Conservation (phyloP, 2,888 invertebrate genomes). For the Parthenolecanium corni region DNA sequence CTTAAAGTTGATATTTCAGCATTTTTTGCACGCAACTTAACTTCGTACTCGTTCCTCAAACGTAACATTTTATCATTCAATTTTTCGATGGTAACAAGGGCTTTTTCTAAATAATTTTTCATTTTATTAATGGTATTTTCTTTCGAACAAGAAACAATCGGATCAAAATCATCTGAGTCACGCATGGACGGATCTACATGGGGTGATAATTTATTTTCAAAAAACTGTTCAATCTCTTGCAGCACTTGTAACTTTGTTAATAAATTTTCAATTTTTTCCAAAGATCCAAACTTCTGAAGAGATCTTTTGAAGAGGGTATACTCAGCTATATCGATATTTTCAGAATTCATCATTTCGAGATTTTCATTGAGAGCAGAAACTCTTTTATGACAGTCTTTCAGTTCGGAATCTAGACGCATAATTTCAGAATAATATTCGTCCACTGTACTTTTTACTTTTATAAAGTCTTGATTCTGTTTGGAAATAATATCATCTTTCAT, state of each 20-base stretch:
- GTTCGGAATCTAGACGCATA: background rate
- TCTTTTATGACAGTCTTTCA: constrained; percentile 1
- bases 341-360: constrained; percentile 3
- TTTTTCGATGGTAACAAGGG: constrained; percentile 3
- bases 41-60: constrained; percentile 4
- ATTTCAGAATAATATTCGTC: constrained; percentile 5
- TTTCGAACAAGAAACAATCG: background rate
- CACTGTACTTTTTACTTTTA: background rate
- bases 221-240: constrained; percentile 11
- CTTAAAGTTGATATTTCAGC: constrained; percentile 11
- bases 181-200: background rate
- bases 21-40: background rate
- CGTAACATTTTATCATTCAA: constrained; percentile 12
- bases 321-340: constrained; percentile 13
- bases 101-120: constrained; percentile 15
- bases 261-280: background rate
- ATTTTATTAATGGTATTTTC: background rate
- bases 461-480: constrained; percentile 9
- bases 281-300: background rate
- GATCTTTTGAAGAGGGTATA: constrained; percentile 3
- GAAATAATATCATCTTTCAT: background rate
- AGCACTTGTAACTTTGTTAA: background rate
- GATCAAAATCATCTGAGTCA: background rate
- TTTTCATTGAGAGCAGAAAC: constrained; percentile 14
- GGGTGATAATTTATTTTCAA: background rate